Conservation (phyloP, 2,797 vertebrate species). For the Antennarius maculatus region DNA sequence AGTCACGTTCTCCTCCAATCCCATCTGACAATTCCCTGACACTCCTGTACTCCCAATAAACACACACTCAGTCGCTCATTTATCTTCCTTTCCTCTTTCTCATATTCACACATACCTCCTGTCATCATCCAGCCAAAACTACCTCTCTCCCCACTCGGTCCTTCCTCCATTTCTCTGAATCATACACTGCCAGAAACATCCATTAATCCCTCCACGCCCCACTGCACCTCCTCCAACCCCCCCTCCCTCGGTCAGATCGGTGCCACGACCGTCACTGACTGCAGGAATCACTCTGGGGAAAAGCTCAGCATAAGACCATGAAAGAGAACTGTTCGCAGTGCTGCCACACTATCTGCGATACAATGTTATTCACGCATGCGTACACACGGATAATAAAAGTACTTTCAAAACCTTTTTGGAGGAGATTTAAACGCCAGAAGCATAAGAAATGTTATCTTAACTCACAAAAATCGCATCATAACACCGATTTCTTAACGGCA, state of each 20-base stretch:
- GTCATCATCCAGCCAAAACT: constrained; percentile 55
- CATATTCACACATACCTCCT: constrained; percentile 54
- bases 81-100: constrained; percentile 41
- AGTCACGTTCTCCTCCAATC: constrained; percentile 48
- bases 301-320: constrained; percentile 67
- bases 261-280: constrained; percentile 58
- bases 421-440: neutral
- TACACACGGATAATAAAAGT: neutral
- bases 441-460: neutral
- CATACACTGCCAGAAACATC: constrained; percentile 41
- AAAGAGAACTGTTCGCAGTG: constrained; percentile 37
- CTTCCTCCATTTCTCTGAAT: constrained; percentile 38
- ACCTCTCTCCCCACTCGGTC: constrained; percentile 14
- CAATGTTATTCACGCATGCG: constrained; percentile 48
- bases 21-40: constrained; percentile 44
- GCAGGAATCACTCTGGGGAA: constrained; percentile 57
- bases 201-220: constrained; percentile 32
- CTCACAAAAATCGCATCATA: neutral
- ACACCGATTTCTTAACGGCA: neutral
- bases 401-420: neutral
- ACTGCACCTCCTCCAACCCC: neutral
- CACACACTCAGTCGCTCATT: constrained; percentile 47
- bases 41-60: constrained; percentile 41
- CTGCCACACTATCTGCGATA: constrained; percentile 45
- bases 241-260: constrained; percentile 9